A percentile compares a stretch with the other conserved stretches of the same genome.
Evolutionary conservation across 2,797 vertebrate genomes (phyloP).

Genomic region (Tapera naevia): DNA sequence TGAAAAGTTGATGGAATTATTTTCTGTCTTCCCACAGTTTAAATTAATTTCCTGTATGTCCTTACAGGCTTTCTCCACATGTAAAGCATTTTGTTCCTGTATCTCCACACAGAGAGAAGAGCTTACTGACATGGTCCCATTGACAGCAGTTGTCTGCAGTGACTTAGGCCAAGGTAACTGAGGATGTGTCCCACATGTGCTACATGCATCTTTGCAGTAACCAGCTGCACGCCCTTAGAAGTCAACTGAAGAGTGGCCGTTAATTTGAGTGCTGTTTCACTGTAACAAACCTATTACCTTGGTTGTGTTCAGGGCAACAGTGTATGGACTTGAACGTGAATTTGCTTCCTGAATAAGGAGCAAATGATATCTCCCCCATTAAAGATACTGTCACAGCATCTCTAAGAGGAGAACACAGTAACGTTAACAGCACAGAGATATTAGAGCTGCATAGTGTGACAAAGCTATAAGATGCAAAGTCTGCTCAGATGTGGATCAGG

Average conservation of each 20-base stretch:
- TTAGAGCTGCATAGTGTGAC: not conserved
- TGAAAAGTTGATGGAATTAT: not conserved
- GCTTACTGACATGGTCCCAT: not conserved
- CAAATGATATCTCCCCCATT: not conserved
- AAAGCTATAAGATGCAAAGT: not conserved
- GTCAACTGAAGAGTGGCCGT: not conserved
- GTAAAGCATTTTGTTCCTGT: not conserved
- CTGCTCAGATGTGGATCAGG: not conserved
- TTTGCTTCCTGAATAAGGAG: not conserved
- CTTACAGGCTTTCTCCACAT: not conserved
- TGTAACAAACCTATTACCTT: not conserved
- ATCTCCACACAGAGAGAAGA: not conserved
- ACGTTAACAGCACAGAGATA: not conserved
- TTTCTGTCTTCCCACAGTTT: not conserved
- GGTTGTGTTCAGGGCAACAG: not conserved
- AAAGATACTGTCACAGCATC: not conserved
- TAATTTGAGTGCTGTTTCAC: not conserved
- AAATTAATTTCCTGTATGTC: not conserved
- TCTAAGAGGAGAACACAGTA: not conserved
- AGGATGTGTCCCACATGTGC: not conserved
- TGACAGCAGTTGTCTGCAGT: not conserved
- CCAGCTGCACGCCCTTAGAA: not conserved
- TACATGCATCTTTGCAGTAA: not conserved
- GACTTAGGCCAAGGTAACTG: not conserved
- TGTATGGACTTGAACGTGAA: rapidly evolving